A percentile compares a stretch with the other conserved stretches of the same genome.
phyloP scores from a whole-genome alignment of 2,797 vertebrate species.

The Gymnoscopelus microlampas region DNA sequence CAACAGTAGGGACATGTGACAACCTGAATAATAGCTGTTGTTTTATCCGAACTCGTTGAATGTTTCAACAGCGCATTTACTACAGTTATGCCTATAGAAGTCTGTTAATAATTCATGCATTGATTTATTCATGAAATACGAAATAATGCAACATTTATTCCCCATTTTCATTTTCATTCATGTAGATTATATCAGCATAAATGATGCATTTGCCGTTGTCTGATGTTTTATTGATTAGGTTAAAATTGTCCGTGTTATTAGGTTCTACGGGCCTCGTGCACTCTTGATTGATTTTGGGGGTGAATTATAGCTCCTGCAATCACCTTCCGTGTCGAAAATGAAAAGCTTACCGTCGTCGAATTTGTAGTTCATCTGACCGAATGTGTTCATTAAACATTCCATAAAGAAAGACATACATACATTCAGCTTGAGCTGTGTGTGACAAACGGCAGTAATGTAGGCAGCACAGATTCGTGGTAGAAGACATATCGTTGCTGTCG shows the following conservation, averaged over 20 bases:
- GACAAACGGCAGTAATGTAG: neutral
- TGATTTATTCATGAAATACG: conserved; percentile 23
- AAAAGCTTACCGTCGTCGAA: too few species aligned
- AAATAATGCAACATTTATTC: conserved; percentile 26
- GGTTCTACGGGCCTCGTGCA: neutral
- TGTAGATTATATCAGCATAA: conserved; percentile 21
- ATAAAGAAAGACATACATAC: neutral
- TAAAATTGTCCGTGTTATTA: neutral
- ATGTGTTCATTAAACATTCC: too few species aligned
- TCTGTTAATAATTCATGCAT: conserved; percentile 22
- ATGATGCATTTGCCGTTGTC: conserved; percentile 16
- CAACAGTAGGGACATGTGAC: neutral
- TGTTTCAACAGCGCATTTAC: neutral
- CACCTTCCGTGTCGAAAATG: too few species aligned
- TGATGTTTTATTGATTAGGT: conserved; percentile 28
- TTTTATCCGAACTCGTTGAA: neutral
- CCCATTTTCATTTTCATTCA: conserved; percentile 18
- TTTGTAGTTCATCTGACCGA: too few species aligned
- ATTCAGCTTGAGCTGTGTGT: neutral
- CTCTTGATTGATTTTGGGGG: conserved; percentile 3
- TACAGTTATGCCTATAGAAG: neutral
- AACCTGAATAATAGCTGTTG: neutral
- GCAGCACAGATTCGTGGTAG: too few species aligned
- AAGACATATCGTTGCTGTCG: too few species aligned
- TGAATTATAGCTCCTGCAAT: neutral